Conservation (phyloP, 2,888 invertebrate species). For the Apantesis nais region DNA sequence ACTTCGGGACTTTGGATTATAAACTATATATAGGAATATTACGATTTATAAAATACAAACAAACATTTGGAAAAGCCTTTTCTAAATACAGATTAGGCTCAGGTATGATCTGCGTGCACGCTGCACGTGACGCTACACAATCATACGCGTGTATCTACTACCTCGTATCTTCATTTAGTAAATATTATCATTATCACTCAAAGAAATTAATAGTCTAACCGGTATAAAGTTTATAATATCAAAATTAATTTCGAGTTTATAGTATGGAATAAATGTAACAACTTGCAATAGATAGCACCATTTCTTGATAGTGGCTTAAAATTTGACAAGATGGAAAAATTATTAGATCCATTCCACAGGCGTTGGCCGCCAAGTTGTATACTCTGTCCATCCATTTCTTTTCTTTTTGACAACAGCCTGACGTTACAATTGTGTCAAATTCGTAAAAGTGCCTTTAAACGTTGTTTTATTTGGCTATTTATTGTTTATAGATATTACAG, state of each 20-base stretch:
- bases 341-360: slow-evolving; percentile 29
- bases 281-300: slow-evolving; percentile 46
- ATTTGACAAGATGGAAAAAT: slow-evolving; percentile 33
- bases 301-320: slow-evolving; percentile 40
- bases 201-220: not conserved
- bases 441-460: no score
- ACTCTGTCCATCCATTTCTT: not conserved
- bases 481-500: no score
- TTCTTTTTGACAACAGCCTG: not conserved
- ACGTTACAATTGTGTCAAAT: not conserved
- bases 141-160: not conserved
- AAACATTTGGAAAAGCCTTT: not conserved
- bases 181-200: not conserved
- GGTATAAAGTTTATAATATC: slow-evolving; percentile 11
- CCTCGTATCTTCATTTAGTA: not conserved
- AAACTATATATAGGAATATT: not conserved
- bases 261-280: slow-evolving; percentile 27
- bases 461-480: no score
- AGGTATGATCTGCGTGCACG: no score
- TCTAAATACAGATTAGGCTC: not conserved
- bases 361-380: slow-evolving; percentile 16
- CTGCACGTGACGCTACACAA: not conserved
- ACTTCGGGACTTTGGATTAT: slow-evolving; percentile 43
- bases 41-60: not conserved
- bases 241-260: slow-evolving; percentile 28